A percentile compares a stretch with the other conserved stretches of the same genome.
Evolutionary conservation across 1,140 invertebrate genomes (phyloP).

Genomic region (Acromyrmex charruanus): DNA sequence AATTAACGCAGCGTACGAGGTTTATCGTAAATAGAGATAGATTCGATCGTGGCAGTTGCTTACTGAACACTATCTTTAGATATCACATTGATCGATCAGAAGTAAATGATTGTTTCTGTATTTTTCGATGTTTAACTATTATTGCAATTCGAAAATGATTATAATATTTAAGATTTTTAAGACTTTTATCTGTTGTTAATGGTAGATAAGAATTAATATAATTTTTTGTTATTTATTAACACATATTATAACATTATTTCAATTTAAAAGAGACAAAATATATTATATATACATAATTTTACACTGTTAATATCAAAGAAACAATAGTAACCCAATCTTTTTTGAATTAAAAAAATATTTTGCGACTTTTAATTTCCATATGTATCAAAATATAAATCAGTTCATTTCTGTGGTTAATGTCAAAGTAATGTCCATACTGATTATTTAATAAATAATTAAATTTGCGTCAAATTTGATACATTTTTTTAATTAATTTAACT

Average conservation of each 20-base stretch:
- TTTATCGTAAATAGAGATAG: conserved; percentile 32
- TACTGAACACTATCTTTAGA: conserved; percentile 20
- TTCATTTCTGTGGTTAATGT: too few species aligned
- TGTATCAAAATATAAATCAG: too few species aligned
- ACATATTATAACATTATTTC: too few species aligned
- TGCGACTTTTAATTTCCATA: too few species aligned
- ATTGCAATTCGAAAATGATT: background rate
- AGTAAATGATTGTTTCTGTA: background rate
- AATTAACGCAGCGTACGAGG: conserved; percentile 33
- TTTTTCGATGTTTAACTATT: background rate
- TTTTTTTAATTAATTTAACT: too few species aligned
- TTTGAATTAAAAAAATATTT: too few species aligned
- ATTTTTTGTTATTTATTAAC: background rate
- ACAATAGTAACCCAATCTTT: too few species aligned
- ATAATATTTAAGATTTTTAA: background rate
- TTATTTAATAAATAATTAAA: too few species aligned
- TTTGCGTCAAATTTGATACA: too few species aligned
- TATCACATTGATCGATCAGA: background rate
- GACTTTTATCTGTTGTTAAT: background rate
- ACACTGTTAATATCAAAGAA: too few species aligned
- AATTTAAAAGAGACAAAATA: background rate
- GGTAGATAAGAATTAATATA: too few species aligned
- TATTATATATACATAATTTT: background rate
- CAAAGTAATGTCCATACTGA: too few species aligned
- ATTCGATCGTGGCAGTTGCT: conserved; percentile 9